Conservation (phyloP, 2,113 vertebrate species). For the Xenopus borealis region DNA sequence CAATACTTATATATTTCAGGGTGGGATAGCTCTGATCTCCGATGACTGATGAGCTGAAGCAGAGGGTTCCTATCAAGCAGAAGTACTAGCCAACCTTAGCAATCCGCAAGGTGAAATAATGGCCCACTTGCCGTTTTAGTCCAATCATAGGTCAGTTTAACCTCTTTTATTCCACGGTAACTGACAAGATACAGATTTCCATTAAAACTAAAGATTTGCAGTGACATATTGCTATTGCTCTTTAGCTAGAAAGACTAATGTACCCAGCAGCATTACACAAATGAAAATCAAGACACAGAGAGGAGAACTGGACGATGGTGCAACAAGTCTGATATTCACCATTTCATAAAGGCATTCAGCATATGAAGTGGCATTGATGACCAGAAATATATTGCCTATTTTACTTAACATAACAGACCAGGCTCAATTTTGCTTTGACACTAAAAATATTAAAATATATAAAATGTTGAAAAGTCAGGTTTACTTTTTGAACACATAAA, state of each 20-base stretch:
- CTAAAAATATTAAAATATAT: too few relatives aligned
- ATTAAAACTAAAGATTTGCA: not conserved
- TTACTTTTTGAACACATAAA: too few relatives aligned
- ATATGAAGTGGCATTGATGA: too few relatives aligned
- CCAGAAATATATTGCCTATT: too few relatives aligned
- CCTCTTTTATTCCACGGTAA: not conserved
- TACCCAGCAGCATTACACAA: too few relatives aligned
- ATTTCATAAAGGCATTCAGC: too few relatives aligned
- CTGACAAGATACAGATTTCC: not conserved
- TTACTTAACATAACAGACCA: too few relatives aligned
- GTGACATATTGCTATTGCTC: not conserved
- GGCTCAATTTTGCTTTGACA: too few relatives aligned
- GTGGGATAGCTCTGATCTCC: conserved; percentile 38
- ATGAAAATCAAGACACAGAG: too few relatives aligned
- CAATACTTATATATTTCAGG: conserved; percentile 50
- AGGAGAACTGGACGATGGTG: too few relatives aligned
- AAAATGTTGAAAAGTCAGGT: too few relatives aligned
- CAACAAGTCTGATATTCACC: too few relatives aligned
- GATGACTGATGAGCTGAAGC: conserved; percentile 27
- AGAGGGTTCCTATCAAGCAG: conserved; percentile 8
- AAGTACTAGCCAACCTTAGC: conserved; percentile 6
- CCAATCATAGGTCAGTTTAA: conserved; percentile 18
- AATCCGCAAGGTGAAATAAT: conserved; percentile 19
- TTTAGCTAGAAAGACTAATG: not conserved
- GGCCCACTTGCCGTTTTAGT: not conserved